These are phyloP conservation scores for Axinella damicornis DNA, from an alignment of 37 sponge, comb jelly and placozoan genomes.

Conservation along the genomic window DNA sequence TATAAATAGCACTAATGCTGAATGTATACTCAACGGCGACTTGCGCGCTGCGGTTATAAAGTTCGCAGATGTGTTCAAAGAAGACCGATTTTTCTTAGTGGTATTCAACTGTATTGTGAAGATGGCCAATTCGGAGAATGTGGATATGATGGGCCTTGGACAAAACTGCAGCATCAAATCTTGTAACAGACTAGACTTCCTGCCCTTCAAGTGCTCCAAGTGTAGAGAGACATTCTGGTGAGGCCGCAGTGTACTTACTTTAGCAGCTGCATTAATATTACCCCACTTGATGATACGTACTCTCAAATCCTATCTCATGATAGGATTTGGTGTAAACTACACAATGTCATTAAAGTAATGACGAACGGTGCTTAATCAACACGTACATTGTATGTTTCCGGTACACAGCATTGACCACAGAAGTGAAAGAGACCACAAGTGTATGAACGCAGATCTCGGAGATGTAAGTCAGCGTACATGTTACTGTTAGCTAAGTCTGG, in stretches of 20 bases:
- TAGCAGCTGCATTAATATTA: too few relatives aligned
- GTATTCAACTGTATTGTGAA: too few relatives aligned
- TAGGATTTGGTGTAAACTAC: too few relatives aligned
- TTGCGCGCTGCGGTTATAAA: too few relatives aligned
- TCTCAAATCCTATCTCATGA: too few relatives aligned
- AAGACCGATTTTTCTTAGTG: too few relatives aligned
- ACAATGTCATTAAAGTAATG: too few relatives aligned
- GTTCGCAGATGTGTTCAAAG: too few relatives aligned
- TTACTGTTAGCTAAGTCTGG: neutral
- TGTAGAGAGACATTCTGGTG: conserved; percentile 33
- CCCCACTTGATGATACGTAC: too few relatives aligned
- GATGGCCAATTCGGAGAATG: conserved; percentile 2
- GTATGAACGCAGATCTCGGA: conserved; percentile 13
- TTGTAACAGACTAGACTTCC: conserved; percentile 30
- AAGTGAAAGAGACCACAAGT: conserved; percentile 13
- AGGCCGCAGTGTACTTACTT: neutral
- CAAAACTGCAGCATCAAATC: conserved; percentile 9
- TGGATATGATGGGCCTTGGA: conserved; percentile 31
- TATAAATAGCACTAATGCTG: too few relatives aligned
- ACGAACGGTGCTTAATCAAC: too few relatives aligned
- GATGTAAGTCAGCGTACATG: conserved; percentile 13
- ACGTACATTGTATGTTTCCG: neutral
- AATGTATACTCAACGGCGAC: too few relatives aligned
- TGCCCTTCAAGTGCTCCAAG: conserved; percentile 32
- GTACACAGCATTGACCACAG: conserved; percentile 14